Conservation (phyloP, 1,140 invertebrate species). For the Cyclina sinensis region DNA sequence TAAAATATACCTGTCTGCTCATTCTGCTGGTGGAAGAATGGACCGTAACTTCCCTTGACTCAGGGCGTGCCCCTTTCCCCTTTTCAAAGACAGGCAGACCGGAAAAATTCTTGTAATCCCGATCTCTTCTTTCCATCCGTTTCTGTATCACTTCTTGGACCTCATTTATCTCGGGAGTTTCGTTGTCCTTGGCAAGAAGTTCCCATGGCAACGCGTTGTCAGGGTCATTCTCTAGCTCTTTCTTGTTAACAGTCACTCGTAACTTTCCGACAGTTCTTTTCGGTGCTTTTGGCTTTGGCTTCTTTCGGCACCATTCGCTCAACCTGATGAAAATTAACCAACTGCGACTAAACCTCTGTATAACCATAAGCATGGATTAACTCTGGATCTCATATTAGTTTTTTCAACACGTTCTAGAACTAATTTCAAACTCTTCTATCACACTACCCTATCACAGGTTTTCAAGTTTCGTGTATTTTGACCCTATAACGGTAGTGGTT, state of each 20-base stretch:
- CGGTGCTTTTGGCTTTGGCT: slow-evolving; percentile 37
- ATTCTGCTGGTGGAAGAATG: not conserved
- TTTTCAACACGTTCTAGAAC: too few relatives aligned
- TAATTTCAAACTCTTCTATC: too few relatives aligned
- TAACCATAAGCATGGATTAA: too few relatives aligned
- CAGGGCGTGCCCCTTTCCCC: slow-evolving; percentile 47
- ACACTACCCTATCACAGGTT: too few relatives aligned
- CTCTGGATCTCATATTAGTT: too few relatives aligned
- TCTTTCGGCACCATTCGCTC: slow-evolving; percentile 35
- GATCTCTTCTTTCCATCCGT: slow-evolving; percentile 37
- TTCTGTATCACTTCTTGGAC: slow-evolving; percentile 39
- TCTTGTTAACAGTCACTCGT: slow-evolving; percentile 43
- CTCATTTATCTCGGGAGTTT: slow-evolving; percentile 44
- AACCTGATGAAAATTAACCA: slow-evolving; percentile 10
- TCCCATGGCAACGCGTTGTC: slow-evolving; percentile 65
- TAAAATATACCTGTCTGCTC: not conserved
- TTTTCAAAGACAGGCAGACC: slow-evolving; percentile 58
- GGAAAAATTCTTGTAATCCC: slow-evolving; percentile 48
- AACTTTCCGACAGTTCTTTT: slow-evolving; percentile 46
- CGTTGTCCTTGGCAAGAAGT: slow-evolving; percentile 51
- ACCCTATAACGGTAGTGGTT: too few relatives aligned
- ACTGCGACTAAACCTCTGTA: too few relatives aligned
- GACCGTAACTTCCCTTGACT: slow-evolving; percentile 4
- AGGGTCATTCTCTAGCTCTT: slow-evolving; percentile 51
- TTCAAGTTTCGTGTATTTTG: too few relatives aligned